Base-by-base conservation (phyloP, 2,888 invertebrate species). In the Hyppa rectilinea region DNA sequence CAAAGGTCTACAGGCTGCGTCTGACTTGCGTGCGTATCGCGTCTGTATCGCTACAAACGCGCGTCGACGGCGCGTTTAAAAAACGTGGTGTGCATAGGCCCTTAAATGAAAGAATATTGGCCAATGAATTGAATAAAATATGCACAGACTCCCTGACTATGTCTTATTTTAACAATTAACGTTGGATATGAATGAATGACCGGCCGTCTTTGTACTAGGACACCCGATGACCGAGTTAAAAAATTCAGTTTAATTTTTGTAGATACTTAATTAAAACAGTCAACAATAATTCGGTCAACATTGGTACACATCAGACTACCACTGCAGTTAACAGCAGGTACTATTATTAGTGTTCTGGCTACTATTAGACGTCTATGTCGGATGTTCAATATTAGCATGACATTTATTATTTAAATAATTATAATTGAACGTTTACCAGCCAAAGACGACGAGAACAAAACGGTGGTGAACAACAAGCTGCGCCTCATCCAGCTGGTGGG, bases 401-500 rank as follows among this genome's bases (percentile, higher is more conserved):
- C 4, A 10, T 45, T 12, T 10, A n/a, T 47, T 47, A 12, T 23
- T 49, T 12, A 36, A 36, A 36, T 36, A n/a, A n/a, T n/a, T n/a
- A n/a, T n/a, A n/a, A n/a, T n/a, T n/a, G n/a, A n/a, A n/a, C n/a
- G n/a, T n/a, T n/a, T n/a, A n/a, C 0, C 85, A 96, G 96, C 83
- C 2, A 92, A 96, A 82, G 94, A 96, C 74, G 94, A 96, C 52
- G 96, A 96, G 75, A 94, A 92, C 59, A 95, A 94, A 79, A 96
- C 95, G 49, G 97, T 97, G 0, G 97, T 97, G 76, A 96, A 97
- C 87, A 96, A 96, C 81, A 98, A 98, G 93, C 94, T 98, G 55
- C 97, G 97, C 0, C 93, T 98, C 50, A 93, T 98, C 20, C 97
- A 97, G 50, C 92, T 98, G 53, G 94, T 98, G 80, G 98, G 98